A percentile compares a stretch with the other conserved stretches of the same genome.
phyloP scores from a whole-genome alignment of 2,797 vertebrate species.

The Labroides dimidiatus region DNA sequence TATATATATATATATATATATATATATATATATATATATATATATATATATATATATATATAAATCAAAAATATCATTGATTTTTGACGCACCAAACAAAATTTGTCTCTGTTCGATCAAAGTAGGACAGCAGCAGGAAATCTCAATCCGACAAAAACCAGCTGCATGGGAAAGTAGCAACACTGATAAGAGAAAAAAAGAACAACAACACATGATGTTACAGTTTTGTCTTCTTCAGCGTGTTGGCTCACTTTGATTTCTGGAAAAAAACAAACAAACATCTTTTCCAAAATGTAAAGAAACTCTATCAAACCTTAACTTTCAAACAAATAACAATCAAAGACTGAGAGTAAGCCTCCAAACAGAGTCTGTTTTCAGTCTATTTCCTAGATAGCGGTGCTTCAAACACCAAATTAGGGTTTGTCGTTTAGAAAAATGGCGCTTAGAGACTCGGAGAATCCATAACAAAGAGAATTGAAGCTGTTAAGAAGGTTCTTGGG shows the following conservation, averaged over 20 bases:
- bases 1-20: too few relatives aligned
- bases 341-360: conserved; percentile 7
- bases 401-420: conserved; percentile 8
- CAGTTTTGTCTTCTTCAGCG: background rate
- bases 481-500: background rate
- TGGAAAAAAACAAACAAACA: too few relatives aligned
- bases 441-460: background rate
- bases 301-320: conserved; percentile 3
- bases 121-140: background rate
- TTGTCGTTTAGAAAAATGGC: background rate
- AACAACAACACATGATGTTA: background rate
- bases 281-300: background rate
- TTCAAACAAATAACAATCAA: background rate
- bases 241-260: background rate
- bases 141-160: background rate
- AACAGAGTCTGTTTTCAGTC: conserved; percentile 3
- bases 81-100: conserved; percentile 11
- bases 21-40: too few relatives aligned
- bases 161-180: background rate
- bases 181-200: background rate
- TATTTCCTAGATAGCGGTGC: conserved; percentile 11
- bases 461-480: background rate
- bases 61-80: conserved; percentile 2
- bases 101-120: background rate
- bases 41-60: too few relatives aligned